Evolutionary conservation across 2,888 invertebrate genomes (phyloP).

Genomic region (Philopedon plagiatum): DNA sequence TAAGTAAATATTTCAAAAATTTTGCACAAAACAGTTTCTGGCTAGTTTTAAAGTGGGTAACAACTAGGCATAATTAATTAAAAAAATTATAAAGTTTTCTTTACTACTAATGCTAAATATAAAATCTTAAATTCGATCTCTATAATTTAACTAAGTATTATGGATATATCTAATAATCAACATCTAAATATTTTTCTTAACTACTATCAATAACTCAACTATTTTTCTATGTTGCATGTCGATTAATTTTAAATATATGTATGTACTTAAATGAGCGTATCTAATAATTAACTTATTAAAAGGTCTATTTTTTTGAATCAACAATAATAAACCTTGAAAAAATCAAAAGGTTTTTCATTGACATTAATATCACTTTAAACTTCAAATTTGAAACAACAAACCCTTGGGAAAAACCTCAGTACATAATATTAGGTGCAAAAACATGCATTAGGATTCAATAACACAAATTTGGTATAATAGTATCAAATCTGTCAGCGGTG

Average conservation of each 20-base stretch:
- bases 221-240: not conserved
- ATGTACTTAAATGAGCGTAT: not conserved
- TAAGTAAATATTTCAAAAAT: conserved; percentile 18
- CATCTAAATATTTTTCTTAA: not conserved
- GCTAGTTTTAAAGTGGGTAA: conserved; percentile 10
- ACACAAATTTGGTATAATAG: not conserved
- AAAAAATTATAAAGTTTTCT: not conserved
- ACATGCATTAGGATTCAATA: not conserved
- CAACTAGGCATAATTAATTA: conserved; percentile 1
- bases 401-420: not conserved
- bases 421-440: too few species aligned
- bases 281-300: not conserved
- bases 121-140: conserved; percentile 2
- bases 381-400: not conserved
- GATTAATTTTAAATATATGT: not conserved
- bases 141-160: conserved; percentile 18
- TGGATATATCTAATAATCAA: not conserved
- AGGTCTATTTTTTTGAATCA: not conserved
- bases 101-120: not conserved
- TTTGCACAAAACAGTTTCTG: conserved; percentile 1
- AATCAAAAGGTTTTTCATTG: not conserved
- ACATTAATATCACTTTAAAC: conserved; percentile 7
- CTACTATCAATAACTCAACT: conserved; percentile 4
- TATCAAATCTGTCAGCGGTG: not conserved
- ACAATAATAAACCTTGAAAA: not conserved